Conservation (phyloP, 35 echinoderm and acorn worm species). For the Apostichopus japonicus region DNA sequence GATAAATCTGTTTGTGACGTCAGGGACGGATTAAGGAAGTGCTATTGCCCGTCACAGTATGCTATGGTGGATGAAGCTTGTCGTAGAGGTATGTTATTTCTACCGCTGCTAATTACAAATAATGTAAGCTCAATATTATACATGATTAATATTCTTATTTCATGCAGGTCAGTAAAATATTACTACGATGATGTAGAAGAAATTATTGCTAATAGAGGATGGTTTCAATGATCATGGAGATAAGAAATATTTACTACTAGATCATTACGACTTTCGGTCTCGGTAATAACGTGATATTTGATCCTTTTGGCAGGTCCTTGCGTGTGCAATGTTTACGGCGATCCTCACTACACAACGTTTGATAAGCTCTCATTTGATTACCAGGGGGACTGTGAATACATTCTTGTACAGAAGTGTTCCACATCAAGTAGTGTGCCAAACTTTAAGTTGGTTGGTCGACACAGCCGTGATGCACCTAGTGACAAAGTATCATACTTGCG, state of each 20-base stretch:
- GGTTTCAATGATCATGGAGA: too few relatives aligned
- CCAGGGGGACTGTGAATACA: constrained; percentile 85
- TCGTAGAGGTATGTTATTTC: not conserved
- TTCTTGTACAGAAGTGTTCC: constrained; percentile 65
- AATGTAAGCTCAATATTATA: too few relatives aligned
- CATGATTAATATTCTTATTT: too few relatives aligned
- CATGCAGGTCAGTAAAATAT: too few relatives aligned
- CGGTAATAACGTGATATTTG: too few relatives aligned
- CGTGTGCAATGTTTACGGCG: constrained; percentile 71
- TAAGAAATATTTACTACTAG: too few relatives aligned
- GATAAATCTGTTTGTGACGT: constrained; percentile 52
- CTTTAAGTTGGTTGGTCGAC: not conserved
- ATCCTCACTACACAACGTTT: constrained; percentile 90
- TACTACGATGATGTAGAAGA: too few relatives aligned
- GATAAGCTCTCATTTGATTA: constrained; percentile 83
- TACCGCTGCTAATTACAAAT: too few relatives aligned
- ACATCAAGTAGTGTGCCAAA: not conserved
- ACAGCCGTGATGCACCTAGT: not conserved
- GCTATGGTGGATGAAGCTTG: not conserved
- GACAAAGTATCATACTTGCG: not conserved
- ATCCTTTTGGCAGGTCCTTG: constrained; percentile 7
- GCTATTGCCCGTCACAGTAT: constrained; percentile 67
- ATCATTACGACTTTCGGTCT: too few relatives aligned
- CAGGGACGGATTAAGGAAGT: constrained; percentile 66
- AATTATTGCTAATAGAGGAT: too few relatives aligned